Base-by-base conservation (phyloP, 1,140 invertebrate genomes). In the Brachionus koreanus region DNA sequence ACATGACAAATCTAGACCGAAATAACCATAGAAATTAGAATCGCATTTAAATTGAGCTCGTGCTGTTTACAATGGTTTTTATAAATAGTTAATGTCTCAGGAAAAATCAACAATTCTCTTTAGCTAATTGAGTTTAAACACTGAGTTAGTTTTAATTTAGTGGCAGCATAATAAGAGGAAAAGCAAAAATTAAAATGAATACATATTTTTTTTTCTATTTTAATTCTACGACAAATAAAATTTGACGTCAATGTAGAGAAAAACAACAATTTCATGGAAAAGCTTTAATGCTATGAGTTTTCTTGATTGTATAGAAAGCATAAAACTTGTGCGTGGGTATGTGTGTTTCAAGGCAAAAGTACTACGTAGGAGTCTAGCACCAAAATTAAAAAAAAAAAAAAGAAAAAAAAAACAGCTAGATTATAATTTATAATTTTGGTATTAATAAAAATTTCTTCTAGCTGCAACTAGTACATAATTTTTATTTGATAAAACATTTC, bases 81-180 rank as follows among this genome's bases (percentile, higher is more conserved):
- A 57, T 19, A 19, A 57, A 57, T 57, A 23, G 49, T 19, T 23
- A 33, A 37, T 33, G 33, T 69, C 33, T 69, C 65, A 69, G 65
- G 65, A 69, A 69, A 69, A 69, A 39, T 37, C 65, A 69, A 69
- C 65, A 69, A 37, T 16, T 25, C 13, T 69, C 16, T 39, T 69
- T 69, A 69, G 37, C 65, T 69, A 69, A 69, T 69, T 69, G 65
- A 69, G 65, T 69, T 69, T 69, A 69, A 69, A 69, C 37, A 69
- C 10, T 69, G 37, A 13, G 25, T 12, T 12, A 25, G 23, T 25
- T 63, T 63, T 63, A 23, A 25, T 63, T 69, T 39, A 12, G 37
- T 19, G 3, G 49, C 1, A 19, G 19, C 16, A 57, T 25, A 29
- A 42, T 42, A n/a, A 57, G 19, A 57, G 19, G 49, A 57, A 57